A percentile compares a stretch with the other conserved stretches of the same genome.
Evolutionary conservation across 2,113 vertebrate species (phyloP).

Genomic region (Notarius quadriscutis): DNA sequence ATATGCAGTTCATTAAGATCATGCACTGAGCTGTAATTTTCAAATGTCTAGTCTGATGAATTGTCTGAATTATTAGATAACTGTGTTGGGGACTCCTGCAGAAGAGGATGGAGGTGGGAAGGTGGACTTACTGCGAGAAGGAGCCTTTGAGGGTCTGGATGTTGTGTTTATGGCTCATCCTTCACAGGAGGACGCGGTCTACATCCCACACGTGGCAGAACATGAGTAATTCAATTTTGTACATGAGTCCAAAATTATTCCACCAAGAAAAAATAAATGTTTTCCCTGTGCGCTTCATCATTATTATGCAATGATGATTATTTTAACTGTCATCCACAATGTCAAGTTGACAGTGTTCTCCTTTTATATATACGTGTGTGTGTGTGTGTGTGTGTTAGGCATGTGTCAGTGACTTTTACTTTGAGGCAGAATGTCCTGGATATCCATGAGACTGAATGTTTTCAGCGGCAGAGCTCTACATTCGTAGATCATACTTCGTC

Average conservation of each 20-base stretch:
- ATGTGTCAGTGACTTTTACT: too few relatives aligned
- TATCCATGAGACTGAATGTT: too few relatives aligned
- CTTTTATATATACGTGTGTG: too few relatives aligned
- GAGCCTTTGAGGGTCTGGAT: slow-evolving; percentile 81
- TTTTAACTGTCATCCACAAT: too few relatives aligned
- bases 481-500: too few relatives aligned
- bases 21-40: background rate
- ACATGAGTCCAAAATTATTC: background rate
- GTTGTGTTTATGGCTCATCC: slow-evolving; percentile 91
- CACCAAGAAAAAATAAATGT: background rate
- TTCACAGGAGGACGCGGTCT: slow-evolving; percentile 80
- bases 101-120: slow-evolving; percentile 87
- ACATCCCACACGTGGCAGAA: slow-evolving; percentile 77
- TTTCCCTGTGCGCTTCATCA: too few relatives aligned
- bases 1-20: background rate
- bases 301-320: too few relatives aligned
- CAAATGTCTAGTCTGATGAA: background rate
- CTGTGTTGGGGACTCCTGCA: slow-evolving; percentile 88
- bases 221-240: slow-evolving; percentile 69
- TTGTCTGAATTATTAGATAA: slow-evolving; percentile 67
- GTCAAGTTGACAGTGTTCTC: too few relatives aligned
- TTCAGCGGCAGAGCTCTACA: too few relatives aligned
- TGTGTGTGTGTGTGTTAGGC: too few relatives aligned
- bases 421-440: too few relatives aligned
- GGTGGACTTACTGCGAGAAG: slow-evolving; percentile 81